phyloP scores from a whole-genome alignment of 2,113 vertebrate species.

The Melanotaenia duboulayi region DNA sequence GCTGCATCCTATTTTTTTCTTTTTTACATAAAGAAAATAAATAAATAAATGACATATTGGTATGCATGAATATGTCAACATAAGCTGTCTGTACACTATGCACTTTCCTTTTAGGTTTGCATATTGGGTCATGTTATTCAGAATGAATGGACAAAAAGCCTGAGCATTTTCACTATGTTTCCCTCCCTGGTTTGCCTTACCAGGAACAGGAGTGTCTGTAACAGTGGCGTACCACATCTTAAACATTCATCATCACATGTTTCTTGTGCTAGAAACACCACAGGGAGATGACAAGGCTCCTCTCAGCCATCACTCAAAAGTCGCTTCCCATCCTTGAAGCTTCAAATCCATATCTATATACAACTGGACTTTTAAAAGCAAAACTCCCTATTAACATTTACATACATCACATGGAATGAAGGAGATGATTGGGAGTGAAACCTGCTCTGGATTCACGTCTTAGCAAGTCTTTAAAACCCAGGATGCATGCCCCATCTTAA shows the following conservation, averaged over 20 bases:
- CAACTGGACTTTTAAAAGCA: slow-evolving; percentile 36
- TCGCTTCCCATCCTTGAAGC: slow-evolving; percentile 13
- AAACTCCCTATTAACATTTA: slow-evolving; percentile 15
- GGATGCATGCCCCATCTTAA: slow-evolving; percentile 36
- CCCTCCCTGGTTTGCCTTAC: not conserved
- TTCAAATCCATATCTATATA: slow-evolving; percentile 28
- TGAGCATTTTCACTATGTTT: slow-evolving; percentile 10
- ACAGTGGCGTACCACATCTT: slow-evolving; percentile 34
- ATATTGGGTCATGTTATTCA: slow-evolving; percentile 37
- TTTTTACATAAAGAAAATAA: too few species aligned
- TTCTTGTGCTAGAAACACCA: slow-evolving; percentile 50
- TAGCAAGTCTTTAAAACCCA: slow-evolving; percentile 26
- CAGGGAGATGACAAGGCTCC: slow-evolving; percentile 42
- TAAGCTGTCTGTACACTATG: slow-evolving; percentile 5
- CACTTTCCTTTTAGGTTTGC: slow-evolving; percentile 33
- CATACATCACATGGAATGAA: slow-evolving; percentile 16
- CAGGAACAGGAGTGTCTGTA: slow-evolving; percentile 33
- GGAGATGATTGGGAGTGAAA: slow-evolving; percentile 35
- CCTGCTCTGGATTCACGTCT: slow-evolving; percentile 29
- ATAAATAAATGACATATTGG: not conserved
- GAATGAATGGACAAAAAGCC: slow-evolving; percentile 15
- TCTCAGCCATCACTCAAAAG: slow-evolving; percentile 46
- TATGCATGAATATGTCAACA: not conserved
- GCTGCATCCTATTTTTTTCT: not conserved
- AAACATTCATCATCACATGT: slow-evolving; percentile 57